Conservation (phyloP, 2,113 vertebrate species). For the Myotis brandtii region DNA sequence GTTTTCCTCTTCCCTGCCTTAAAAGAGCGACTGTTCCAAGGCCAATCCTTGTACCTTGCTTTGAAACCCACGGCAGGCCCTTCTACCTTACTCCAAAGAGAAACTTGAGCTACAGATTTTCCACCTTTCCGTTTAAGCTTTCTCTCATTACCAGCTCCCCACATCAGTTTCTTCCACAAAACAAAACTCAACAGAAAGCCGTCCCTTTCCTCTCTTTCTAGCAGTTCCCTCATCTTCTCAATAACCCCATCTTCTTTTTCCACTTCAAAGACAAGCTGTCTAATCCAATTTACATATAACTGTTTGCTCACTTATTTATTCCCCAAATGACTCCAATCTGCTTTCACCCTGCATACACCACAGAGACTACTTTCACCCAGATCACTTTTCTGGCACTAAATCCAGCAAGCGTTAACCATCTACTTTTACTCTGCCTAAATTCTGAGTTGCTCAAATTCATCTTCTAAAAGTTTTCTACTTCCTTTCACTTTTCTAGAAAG, state of each 20-base stretch:
- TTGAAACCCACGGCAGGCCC: background rate
- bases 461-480: background rate
- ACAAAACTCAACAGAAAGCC: background rate
- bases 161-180: background rate
- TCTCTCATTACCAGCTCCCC: background rate
- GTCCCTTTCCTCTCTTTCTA: background rate
- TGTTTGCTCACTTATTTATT: background rate
- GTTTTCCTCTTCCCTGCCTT: background rate
- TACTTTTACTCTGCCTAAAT: background rate
- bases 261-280: constrained; percentile 12
- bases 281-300: background rate
- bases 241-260: background rate
- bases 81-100: background rate
- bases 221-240: background rate
- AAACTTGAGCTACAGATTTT: background rate
- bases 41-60: background rate
- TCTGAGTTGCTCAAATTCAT: background rate
- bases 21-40: background rate
- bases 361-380: background rate
- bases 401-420: background rate
- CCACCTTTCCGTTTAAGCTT: background rate
- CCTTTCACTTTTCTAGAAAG: background rate
- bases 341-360: background rate
- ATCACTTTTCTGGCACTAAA: constrained; percentile 9
- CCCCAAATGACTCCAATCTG: background rate